phyloP scores from a whole-genome alignment of 2,113 vertebrate genomes.

The Leucoraja erinaceus region DNA sequence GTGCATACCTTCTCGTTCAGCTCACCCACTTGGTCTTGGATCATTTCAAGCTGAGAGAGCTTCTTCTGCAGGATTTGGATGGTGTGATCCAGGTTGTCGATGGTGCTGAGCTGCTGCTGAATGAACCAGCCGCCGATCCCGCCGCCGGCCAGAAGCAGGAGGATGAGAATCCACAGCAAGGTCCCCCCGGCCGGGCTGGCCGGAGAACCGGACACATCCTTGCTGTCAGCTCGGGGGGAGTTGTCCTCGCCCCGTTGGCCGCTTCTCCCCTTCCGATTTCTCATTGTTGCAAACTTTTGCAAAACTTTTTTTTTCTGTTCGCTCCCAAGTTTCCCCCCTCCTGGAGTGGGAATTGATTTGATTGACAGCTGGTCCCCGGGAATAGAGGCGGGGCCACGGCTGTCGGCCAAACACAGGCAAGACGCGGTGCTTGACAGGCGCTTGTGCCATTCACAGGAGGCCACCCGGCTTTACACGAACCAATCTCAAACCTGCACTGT shows the following conservation, averaged over 20 bases:
- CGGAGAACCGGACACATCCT: constrained; percentile 37
- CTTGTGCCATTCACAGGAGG: constrained; percentile 34
- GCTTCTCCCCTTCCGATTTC: constrained; percentile 52
- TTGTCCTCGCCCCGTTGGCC: constrained; percentile 56
- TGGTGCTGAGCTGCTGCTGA: constrained; percentile 59
- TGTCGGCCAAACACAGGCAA: not conserved
- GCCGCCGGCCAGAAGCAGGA: constrained; percentile 48
- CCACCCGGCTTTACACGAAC: not conserved
- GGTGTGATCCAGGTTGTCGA: constrained; percentile 53
- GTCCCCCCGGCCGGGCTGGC: not conserved
- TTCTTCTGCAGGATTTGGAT: constrained; percentile 55
- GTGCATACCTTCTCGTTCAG: constrained; percentile 51
- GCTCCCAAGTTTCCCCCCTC: constrained; percentile 32
- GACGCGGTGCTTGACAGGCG: not conserved
- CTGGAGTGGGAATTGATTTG: constrained; percentile 39
- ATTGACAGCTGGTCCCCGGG: constrained; percentile 45
- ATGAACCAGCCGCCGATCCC: constrained; percentile 50
- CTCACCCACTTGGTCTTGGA: constrained; percentile 52
- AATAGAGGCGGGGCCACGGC: constrained; percentile 37
- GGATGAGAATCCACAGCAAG: constrained; percentile 44
- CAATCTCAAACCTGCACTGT: not conserved
- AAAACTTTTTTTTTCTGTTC: not conserved
- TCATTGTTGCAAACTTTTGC: constrained; percentile 15
- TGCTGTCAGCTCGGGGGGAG: constrained; percentile 49
- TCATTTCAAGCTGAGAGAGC: constrained; percentile 52